Evolutionary conservation across 2,888 invertebrate genomes (phyloP).

Genomic region (Smittia aterrima): DNA sequence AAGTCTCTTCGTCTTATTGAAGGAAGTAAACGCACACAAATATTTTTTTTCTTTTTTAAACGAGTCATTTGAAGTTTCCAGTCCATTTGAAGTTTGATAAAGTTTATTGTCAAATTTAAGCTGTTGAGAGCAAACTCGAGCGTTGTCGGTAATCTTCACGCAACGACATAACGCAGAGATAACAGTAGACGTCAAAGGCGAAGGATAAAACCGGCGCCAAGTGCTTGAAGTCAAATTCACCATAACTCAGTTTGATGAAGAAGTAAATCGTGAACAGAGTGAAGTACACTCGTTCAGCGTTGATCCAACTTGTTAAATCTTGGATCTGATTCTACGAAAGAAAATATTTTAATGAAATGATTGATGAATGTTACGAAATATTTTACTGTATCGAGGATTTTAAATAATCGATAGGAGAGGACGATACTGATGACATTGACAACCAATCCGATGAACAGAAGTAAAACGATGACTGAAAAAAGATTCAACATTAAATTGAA

Average conservation of each 20-base stretch:
- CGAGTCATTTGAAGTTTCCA: not conserved
- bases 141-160: slow-evolving; percentile 33
- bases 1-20: not conserved
- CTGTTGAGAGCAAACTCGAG: not conserved
- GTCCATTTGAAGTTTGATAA: not conserved
- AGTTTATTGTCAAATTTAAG: slow-evolving; percentile 16
- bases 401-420: slow-evolving; percentile 34
- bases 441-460: slow-evolving; percentile 26
- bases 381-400: slow-evolving; percentile 31
- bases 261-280: slow-evolving; percentile 30
- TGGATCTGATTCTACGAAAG: slow-evolving; percentile 34
- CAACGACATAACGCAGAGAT: slow-evolving; percentile 19
- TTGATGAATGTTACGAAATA: not conserved
- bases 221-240: not conserved
- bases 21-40: not conserved
- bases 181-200: slow-evolving; percentile 17
- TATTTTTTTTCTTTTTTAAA: not conserved
- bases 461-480: slow-evolving; percentile 6
- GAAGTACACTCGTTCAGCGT: not conserved
- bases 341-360: not conserved
- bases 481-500: not conserved
- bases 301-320: slow-evolving; percentile 31
- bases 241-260: not conserved
- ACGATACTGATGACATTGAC: slow-evolving; percentile 34
- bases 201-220: not conserved